Conservation (phyloP, 2,113 vertebrate species). For the Mystacornis crossleyi region DNA sequence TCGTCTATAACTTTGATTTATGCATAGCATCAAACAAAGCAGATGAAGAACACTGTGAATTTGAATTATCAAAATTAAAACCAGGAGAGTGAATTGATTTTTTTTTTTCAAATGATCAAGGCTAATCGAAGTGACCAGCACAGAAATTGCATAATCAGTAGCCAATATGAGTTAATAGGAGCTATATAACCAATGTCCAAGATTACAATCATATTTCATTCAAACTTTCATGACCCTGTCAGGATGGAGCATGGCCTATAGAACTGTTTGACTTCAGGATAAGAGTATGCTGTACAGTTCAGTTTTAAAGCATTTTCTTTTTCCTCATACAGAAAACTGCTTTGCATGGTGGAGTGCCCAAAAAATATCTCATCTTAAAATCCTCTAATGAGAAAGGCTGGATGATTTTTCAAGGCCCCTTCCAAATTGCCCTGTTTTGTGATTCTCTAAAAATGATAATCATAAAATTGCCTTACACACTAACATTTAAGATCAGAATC, state of each 20-base stretch:
- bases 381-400: neutral
- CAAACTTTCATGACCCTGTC: neutral
- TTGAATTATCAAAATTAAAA: constrained; percentile 72
- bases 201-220: constrained; percentile 16
- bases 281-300: neutral
- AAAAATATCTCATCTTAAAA: neutral
- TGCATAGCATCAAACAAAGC: constrained; percentile 63
- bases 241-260: neutral
- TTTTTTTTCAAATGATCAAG: constrained; percentile 26
- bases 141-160: constrained; percentile 40
- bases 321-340: neutral
- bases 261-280: neutral
- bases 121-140: constrained; percentile 56
- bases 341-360: neutral
- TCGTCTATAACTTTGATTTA: constrained; percentile 64
- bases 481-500: neutral
- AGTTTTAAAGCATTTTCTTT: neutral
- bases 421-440: neutral
- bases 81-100: constrained; percentile 52
- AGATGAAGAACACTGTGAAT: constrained; percentile 16
- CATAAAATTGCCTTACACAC: neutral
- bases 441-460: neutral
- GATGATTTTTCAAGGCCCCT: neutral
- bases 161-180: constrained; percentile 3
- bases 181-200: neutral